These are phyloP conservation scores for Eilema sororculum DNA, from an alignment of 2,888 invertebrate genomes.

Conservation along the genomic window DNA sequence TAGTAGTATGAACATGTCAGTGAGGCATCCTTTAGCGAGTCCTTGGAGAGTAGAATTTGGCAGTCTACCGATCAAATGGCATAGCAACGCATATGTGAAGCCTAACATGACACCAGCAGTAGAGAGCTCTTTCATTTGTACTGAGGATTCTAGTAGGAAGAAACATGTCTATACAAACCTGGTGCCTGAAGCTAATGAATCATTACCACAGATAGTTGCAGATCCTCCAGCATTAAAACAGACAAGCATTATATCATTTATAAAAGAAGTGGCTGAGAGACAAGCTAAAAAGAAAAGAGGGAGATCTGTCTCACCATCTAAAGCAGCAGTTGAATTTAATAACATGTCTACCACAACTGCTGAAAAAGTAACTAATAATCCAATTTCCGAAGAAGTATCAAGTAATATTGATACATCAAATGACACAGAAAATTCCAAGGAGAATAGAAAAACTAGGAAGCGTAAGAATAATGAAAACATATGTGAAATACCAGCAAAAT, in stretches of 20 bases:
- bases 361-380: slow-evolving; percentile 27
- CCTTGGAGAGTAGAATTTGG: slow-evolving; percentile 83
- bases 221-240: slow-evolving; percentile 71
- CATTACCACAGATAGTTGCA: slow-evolving; percentile 59
- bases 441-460: slow-evolving; percentile 45
- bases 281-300: slow-evolving; percentile 71
- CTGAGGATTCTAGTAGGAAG: slow-evolving; percentile 67
- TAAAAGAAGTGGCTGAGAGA: slow-evolving; percentile 75
- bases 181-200: slow-evolving; percentile 60
- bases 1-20: slow-evolving; percentile 78
- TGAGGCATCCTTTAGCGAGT: slow-evolving; percentile 72
- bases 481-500: slow-evolving; percentile 42
- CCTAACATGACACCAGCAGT: slow-evolving; percentile 84
- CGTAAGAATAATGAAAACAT: slow-evolving; percentile 51
- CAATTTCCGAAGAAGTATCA: slow-evolving; percentile 44
- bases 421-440: slow-evolving; percentile 52
- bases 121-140: slow-evolving; percentile 77
- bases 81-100: slow-evolving; percentile 78
- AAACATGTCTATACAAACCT: slow-evolving; percentile 82
- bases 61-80: slow-evolving; percentile 80
- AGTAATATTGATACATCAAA: slow-evolving; percentile 46
- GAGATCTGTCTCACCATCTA: slow-evolving; percentile 63
- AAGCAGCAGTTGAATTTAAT: slow-evolving; percentile 62
- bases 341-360: slow-evolving; percentile 22
- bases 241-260: slow-evolving; percentile 80